A percentile compares a stretch with the other conserved stretches of the same genome.
Evolutionary conservation across 1,140 invertebrate genomes (phyloP).

Genomic region (Brachionus calyciflorus): DNA sequence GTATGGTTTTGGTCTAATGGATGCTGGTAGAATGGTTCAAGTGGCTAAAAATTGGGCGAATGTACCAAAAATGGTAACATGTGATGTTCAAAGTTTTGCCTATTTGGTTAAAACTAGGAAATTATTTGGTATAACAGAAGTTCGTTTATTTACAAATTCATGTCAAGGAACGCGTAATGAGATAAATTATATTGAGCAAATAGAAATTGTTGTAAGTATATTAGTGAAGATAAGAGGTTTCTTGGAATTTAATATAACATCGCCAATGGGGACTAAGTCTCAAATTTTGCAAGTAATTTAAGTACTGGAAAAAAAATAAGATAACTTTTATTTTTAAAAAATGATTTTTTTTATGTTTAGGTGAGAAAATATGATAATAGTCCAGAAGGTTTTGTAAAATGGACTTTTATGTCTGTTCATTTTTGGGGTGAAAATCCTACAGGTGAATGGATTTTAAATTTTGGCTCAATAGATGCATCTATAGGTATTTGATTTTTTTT

Average conservation of each 20-base stretch:
- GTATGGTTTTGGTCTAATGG: conserved; percentile 89
- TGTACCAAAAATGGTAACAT: conserved; percentile 65
- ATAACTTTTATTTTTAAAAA: background rate
- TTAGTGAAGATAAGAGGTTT: background rate
- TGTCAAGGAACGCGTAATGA: background rate
- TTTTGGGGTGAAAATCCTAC: conserved; percentile 56
- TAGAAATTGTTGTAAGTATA: conserved; percentile 28
- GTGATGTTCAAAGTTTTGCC: background rate
- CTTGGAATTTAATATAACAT: conserved; percentile 35
- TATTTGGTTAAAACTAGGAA: background rate
- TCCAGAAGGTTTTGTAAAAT: conserved; percentile 52
- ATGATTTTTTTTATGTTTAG: conserved; percentile 48
- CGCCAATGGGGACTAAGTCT: conserved; percentile 5
- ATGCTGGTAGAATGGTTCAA: conserved; percentile 86
- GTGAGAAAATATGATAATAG: conserved; percentile 51
- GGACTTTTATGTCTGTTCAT: conserved; percentile 84
- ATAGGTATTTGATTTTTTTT: background rate
- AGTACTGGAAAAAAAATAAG: background rate
- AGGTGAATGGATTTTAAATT: conserved; percentile 48
- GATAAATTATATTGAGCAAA: conserved; percentile 46
- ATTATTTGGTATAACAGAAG: background rate
- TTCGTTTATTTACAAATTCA: conserved; percentile 4
- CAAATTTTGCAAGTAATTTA: conserved; percentile 23
- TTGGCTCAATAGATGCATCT: background rate
- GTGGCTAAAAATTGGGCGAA: conserved; percentile 78